These are phyloP conservation scores for Dipodomys stephensi DNA, from an alignment of 2,113 vertebrate species.

Conservation along the genomic window DNA sequence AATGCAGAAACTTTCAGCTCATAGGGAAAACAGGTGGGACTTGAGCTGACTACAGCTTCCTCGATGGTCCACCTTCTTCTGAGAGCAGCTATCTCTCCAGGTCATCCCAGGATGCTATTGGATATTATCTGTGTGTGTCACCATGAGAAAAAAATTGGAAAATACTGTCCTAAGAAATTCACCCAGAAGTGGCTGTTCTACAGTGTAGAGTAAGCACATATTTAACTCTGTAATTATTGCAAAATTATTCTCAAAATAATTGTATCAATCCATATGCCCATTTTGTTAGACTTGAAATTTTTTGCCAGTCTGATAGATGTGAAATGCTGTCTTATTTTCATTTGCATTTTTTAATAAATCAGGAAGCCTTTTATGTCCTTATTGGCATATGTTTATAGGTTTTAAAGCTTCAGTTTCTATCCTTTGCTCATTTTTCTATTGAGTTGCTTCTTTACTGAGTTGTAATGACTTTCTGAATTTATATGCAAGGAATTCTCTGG, in stretches of 20 bases:
- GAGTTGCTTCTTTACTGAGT: conserved; percentile 44
- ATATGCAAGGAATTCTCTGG: background rate
- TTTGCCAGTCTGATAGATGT: conserved; percentile 20
- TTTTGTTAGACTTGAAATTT: conserved; percentile 29
- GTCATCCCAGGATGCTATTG: background rate
- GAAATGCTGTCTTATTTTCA: conserved; percentile 50
- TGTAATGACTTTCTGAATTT: conserved; percentile 10
- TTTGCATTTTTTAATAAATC: conserved; percentile 62
- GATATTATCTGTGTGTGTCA: background rate
- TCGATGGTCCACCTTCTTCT: background rate
- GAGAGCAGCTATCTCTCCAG: background rate
- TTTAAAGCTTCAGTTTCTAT: conserved; percentile 5
- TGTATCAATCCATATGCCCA: background rate
- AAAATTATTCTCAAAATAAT: conserved; percentile 59
- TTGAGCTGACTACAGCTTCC: background rate
- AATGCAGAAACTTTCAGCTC: background rate
- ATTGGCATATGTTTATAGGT: conserved; percentile 39
- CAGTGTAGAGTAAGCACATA: background rate
- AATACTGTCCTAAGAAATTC: background rate
- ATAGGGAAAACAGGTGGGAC: background rate
- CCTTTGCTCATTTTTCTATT: conserved; percentile 56
- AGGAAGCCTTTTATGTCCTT: conserved; percentile 26
- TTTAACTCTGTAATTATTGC: conserved; percentile 13
- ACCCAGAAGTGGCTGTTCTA: too few species aligned
- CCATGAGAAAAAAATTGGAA: background rate